Base-by-base conservation (phyloP, 2,113 vertebrate genomes). In the Syrmaticus mikado region DNA sequence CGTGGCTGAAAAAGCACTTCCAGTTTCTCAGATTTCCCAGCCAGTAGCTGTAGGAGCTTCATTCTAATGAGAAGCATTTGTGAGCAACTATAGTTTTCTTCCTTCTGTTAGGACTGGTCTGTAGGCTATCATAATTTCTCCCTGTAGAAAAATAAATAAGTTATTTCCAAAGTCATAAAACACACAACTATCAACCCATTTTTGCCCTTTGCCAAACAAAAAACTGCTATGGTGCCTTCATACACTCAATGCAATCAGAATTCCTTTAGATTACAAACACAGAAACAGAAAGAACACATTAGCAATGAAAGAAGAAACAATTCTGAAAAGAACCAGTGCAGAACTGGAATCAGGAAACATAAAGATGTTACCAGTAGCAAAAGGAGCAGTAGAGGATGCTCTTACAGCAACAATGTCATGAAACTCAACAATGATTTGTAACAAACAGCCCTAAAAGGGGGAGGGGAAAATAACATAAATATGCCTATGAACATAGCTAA, bases 11-110 rank as follows among this genome's bases (percentile, higher is more conserved):
- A 81, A 71, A 97, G 58, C 17, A 72, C 15, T 75, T 74, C 58
- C 40, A 94, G 90, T 46, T 79, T 90, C 70, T 87, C 73, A 6
- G 85, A 80, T n/a, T 93, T 97, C 96, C 86, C 96, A 82, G 43
- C 91, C 24, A 98, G 70, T 30, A 87, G 67, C 61, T 91, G 95
- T 66, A 95, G 65, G 13, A 89, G 90, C 22, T 94, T 96, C 98
- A 98, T 99, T 93, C 61, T 95, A 36, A 58, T 30, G 81, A 61
- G 61, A 77, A 82, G 10, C 15, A 62, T 87, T 76, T 86, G 65
- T 34, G 45, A 73, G 16, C 5, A 65, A 28, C 66, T 64, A 82
- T 9, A 80, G 8, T 53, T 66, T 68, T 67, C 83, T 78, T 90
- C 72, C 74, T 85, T 75, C 84, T 57, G 28, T 65, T 48, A 78